These are phyloP conservation scores for Tangara arthus DNA, from an alignment of 2,797 vertebrate genomes.

Conservation along the genomic window DNA sequence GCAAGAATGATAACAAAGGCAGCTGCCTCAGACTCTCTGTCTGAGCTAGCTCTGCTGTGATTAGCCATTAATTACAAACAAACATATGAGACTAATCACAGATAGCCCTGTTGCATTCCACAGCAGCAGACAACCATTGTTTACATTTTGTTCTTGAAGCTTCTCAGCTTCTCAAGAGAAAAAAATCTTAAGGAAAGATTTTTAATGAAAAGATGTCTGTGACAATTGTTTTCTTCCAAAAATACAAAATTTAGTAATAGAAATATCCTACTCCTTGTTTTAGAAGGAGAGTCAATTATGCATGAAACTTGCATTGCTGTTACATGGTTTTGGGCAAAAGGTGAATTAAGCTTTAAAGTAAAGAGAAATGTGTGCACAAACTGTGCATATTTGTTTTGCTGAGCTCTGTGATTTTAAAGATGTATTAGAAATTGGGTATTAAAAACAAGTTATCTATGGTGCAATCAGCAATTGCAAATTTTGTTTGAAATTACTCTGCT, in stretches of 20 bases:
- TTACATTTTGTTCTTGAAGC: no score
- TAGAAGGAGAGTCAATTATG: background rate
- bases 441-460: background rate
- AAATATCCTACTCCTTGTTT: background rate
- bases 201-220: no score
- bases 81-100: no score
- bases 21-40: no score
- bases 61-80: no score
- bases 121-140: no score
- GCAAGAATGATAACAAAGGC: no score
- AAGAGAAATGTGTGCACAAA: background rate
- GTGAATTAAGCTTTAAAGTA: background rate
- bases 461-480: background rate
- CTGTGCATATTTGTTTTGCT: background rate
- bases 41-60: no score
- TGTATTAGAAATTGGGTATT: background rate
- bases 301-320: background rate
- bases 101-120: no score
- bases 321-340: background rate
- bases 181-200: no score
- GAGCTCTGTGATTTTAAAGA: background rate
- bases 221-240: background rate
- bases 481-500: background rate
- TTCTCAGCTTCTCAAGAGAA: no score
- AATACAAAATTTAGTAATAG: background rate